Percentiles rank a stretch among this genome's conserved stretches.
Evolutionary conservation across 2,888 invertebrate species (phyloP).

Genomic region (Phaonia tiefii): DNA sequence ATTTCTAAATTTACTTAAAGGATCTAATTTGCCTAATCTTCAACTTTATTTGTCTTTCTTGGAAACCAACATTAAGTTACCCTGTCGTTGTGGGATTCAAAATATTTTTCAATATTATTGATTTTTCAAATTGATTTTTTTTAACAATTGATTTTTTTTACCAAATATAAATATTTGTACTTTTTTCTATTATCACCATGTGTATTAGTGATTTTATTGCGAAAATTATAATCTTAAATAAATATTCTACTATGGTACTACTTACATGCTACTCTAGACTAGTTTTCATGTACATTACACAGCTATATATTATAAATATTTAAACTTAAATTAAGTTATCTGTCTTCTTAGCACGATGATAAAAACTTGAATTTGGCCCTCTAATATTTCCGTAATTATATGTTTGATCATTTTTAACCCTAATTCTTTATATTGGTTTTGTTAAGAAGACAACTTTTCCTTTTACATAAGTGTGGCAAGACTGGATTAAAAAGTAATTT

Average conservation of each 20-base stretch:
- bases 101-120: too few relatives aligned
- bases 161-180: constrained; percentile 44
- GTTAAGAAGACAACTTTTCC: constrained; percentile 27
- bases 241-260: constrained; percentile 19
- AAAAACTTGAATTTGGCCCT: constrained; percentile 33
- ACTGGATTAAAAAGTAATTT: constrained; percentile 28
- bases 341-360: constrained; percentile 20
- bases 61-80: too few relatives aligned
- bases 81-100: too few relatives aligned
- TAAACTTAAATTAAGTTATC: constrained; percentile 20
- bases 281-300: neutral
- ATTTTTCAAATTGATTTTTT: neutral
- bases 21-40: too few relatives aligned
- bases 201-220: neutral
- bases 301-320: constrained; percentile 24
- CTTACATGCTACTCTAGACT: constrained; percentile 19
- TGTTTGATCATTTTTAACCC: too few relatives aligned
- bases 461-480: constrained; percentile 33
- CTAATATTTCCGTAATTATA: constrained; percentile 5
- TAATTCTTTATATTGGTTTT: neutral
- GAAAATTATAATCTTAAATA: constrained; percentile 35
- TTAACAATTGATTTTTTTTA: neutral
- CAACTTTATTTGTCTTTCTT: too few relatives aligned
- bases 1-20: too few relatives aligned
- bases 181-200: constrained; percentile 12